These are phyloP conservation scores for Cephonodes hylas DNA, from an alignment of 2,888 invertebrate genomes.

Conservation along the genomic window DNA sequence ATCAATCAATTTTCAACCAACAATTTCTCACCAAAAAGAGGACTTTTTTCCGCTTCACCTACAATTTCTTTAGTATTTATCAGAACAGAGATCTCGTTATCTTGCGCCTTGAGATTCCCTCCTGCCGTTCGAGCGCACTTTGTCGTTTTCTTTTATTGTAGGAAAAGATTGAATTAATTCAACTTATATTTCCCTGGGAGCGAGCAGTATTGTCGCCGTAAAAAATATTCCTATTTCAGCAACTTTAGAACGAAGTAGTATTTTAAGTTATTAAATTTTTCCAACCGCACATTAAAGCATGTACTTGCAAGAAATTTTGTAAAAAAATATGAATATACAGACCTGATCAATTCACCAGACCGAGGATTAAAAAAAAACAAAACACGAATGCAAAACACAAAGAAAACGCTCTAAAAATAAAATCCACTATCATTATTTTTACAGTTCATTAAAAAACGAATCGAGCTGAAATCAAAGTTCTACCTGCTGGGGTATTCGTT, in stretches of 20 bases:
- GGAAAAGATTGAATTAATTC: constrained; percentile 30
- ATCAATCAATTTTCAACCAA: neutral
- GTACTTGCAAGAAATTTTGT: too few relatives aligned
- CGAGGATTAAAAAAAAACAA: neutral
- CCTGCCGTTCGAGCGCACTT: constrained; percentile 25
- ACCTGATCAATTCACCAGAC: neutral
- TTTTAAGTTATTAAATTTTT: neutral
- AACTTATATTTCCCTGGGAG: constrained; percentile 20
- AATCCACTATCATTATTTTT: constrained; percentile 18
- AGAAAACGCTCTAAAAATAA: neutral
- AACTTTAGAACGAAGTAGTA: neutral
- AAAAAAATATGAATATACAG: neutral
- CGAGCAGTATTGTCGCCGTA: neutral
- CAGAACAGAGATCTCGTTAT: constrained; percentile 17
- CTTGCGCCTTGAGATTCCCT: constrained; percentile 16
- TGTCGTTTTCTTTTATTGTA: constrained; percentile 32
- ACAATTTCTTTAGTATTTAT: constrained; percentile 21
- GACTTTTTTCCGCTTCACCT: neutral
- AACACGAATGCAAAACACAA: neutral
- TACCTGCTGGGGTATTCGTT: constrained; percentile 52
- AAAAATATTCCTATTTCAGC: neutral
- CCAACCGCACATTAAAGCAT: too few relatives aligned
- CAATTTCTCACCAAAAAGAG: neutral
- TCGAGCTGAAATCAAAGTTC: constrained; percentile 38
- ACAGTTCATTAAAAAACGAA: constrained; percentile 38